Conservation (phyloP, 2,113 vertebrate species). For the Oreochromis aureus region DNA sequence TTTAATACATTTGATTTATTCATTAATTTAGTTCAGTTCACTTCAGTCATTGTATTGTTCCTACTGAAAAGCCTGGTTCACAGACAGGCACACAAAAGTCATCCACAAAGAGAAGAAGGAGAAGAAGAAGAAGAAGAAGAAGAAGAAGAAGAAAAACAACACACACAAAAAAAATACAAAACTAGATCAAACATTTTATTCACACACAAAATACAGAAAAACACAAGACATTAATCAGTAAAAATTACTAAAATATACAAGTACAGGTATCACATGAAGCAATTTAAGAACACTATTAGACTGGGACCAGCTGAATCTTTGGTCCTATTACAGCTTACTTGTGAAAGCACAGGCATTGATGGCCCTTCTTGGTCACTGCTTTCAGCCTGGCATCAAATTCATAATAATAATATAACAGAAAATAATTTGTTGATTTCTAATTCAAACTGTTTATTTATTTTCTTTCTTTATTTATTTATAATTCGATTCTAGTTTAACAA, state of each 20-base stretch:
- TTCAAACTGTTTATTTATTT: too few species aligned
- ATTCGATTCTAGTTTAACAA: too few species aligned
- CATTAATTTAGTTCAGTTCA: not conserved
- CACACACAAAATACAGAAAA: fast-evolving
- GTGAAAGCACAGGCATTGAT: not conserved
- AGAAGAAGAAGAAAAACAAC: too few species aligned
- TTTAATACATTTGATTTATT: not conserved
- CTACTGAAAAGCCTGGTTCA: not conserved
- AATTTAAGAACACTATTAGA: not conserved
- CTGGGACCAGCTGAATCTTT: fast-evolving
- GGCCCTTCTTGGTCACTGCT: fast-evolving
- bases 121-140: too few species aligned
- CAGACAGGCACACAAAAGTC: not conserved
- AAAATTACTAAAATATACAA: not conserved
- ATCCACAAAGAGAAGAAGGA: not conserved
- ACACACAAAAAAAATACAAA: not conserved
- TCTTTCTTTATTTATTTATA: too few species aligned
- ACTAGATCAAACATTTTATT: not conserved
- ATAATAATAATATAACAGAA: too few species aligned
- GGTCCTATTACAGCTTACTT: not conserved
- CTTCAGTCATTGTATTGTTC: not conserved
- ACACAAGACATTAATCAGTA: not conserved
- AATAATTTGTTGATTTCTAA: too few species aligned
- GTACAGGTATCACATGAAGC: not conserved
- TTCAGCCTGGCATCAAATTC: too few species aligned